Conservation (phyloP, 2,113 vertebrate genomes). For the Aythya baeri region DNA sequence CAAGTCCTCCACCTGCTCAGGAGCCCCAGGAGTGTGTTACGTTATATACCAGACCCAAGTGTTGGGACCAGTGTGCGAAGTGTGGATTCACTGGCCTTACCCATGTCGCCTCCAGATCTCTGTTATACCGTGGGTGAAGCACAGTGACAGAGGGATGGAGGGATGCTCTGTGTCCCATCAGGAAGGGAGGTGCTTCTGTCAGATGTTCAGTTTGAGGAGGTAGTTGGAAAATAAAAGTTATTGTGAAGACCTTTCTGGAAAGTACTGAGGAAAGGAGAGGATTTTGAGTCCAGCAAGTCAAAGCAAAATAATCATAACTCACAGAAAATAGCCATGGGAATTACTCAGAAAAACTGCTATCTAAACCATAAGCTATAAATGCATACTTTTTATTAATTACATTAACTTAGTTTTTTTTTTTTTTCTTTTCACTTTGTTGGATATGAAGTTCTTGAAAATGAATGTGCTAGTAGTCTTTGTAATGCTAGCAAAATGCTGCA, state of each 20-base stretch:
- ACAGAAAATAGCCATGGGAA: not conserved
- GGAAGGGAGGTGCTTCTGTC: not conserved
- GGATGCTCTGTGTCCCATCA: rapidly evolving
- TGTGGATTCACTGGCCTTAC: not conserved
- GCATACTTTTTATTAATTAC: not conserved
- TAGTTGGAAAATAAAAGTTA: not conserved
- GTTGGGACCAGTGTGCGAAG: not conserved
- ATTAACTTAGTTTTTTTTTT: not conserved
- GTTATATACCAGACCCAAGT: rapidly evolving
- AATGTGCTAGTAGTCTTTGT: not conserved
- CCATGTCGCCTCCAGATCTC: not conserved
- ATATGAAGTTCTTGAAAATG: not conserved
- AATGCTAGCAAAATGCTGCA: not conserved
- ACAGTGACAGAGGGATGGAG: not conserved
- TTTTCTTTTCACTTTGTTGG: not conserved
- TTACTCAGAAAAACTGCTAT: not conserved
- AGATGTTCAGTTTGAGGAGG: not conserved
- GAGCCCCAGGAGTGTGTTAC: not conserved
- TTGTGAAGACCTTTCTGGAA: not conserved
- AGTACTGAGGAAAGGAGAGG: not conserved
- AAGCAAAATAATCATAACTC: not conserved
- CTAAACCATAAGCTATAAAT: not conserved
- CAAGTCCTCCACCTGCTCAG: not conserved
- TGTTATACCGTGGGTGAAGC: not conserved
- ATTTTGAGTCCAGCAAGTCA: not conserved